Evolutionary conservation across 92 coral and sea anemone genomes (phyloP).

Genomic region (Bergia sp.): DNA sequence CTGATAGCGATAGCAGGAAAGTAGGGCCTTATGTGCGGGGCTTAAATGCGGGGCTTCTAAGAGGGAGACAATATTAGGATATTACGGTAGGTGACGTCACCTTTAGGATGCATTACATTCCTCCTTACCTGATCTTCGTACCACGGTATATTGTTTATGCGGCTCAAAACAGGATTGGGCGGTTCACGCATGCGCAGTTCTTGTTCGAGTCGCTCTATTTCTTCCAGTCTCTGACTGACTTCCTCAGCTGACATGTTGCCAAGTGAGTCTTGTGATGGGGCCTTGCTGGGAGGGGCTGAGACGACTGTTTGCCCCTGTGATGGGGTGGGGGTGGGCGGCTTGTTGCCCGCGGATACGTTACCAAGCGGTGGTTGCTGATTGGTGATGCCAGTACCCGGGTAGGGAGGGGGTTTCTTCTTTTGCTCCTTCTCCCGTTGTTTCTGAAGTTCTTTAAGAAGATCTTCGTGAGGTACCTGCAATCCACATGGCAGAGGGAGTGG

Average conservation of each 20-base stretch:
- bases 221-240: constrained; percentile 42
- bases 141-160: constrained; percentile 83
- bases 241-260: constrained; percentile 47
- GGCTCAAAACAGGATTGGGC: constrained; percentile 61
- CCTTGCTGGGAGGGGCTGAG: constrained; percentile 18
- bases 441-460: constrained; percentile 34
- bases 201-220: constrained; percentile 48
- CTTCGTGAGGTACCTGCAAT: constrained; percentile 24
- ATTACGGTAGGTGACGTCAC: background rate
- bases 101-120: background rate
- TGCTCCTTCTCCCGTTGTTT: constrained; percentile 32
- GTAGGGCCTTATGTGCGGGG: too few species aligned
- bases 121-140: constrained; percentile 79
- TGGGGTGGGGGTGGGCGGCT: constrained; percentile 1
- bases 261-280: constrained; percentile 38
- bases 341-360: background rate
- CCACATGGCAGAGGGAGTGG: too few species aligned
- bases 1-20: too few species aligned
- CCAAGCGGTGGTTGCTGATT: background rate
- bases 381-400: constrained; percentile 11
- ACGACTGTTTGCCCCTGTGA: constrained; percentile 1
- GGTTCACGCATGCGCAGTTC: constrained; percentile 49
- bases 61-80: background rate
- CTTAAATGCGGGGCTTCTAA: background rate
- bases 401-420: constrained; percentile 44